A percentile compares a stretch with the other conserved stretches of the same genome.
Evolutionary conservation across 1,140 invertebrate species (phyloP).

Genomic region (Lordiphosa mommai): DNA sequence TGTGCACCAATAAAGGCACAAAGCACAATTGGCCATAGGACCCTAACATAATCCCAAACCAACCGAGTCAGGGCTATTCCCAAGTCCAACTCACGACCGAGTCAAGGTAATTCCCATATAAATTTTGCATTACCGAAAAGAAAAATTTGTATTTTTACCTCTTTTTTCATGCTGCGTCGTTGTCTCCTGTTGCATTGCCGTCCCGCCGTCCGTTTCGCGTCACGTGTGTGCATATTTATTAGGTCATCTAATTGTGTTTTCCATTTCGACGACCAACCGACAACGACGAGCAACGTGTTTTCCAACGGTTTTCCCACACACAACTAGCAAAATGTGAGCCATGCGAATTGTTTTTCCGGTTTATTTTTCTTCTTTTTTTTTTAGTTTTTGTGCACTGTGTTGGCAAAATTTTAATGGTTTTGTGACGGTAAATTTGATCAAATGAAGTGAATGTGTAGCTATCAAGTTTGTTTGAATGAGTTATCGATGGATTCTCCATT

Average conservation of each 20-base stretch:
- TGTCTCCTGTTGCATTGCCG: slow-evolving; percentile 5
- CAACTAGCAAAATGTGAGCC: slow-evolving; percentile 4
- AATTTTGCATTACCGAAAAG: slow-evolving; percentile 54
- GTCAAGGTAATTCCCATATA: slow-evolving; percentile 74
- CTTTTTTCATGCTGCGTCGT: slow-evolving; percentile 11
- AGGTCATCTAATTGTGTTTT: slow-evolving; percentile 78
- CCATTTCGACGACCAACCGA: slow-evolving; percentile 55
- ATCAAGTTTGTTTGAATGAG: slow-evolving; percentile 15
- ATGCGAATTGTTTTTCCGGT: slow-evolving; percentile 25
- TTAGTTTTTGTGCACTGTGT: slow-evolving; percentile 20
- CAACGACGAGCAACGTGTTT: slow-evolving; percentile 45
- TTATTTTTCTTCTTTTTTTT: slow-evolving; percentile 13
- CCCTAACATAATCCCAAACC: slow-evolving; percentile 16
- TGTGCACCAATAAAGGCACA: slow-evolving; percentile 65
- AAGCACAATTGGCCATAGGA: slow-evolving; percentile 19
- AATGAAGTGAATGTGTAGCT: slow-evolving; percentile 16
- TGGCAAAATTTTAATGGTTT: slow-evolving; percentile 26
- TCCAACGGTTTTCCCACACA: slow-evolving; percentile 68
- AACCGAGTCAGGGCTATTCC: slow-evolving; percentile 16
- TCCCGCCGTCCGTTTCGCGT: slow-evolving; percentile 33
- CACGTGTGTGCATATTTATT: slow-evolving; percentile 70
- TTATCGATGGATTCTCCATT: slow-evolving; percentile 13
- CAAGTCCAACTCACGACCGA: slow-evolving; percentile 39
- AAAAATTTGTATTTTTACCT: slow-evolving; percentile 47
- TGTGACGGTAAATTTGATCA: slow-evolving; percentile 3